phyloP scores from a whole-genome alignment of 2,888 invertebrate genomes.

The Chrysolina americana region DNA sequence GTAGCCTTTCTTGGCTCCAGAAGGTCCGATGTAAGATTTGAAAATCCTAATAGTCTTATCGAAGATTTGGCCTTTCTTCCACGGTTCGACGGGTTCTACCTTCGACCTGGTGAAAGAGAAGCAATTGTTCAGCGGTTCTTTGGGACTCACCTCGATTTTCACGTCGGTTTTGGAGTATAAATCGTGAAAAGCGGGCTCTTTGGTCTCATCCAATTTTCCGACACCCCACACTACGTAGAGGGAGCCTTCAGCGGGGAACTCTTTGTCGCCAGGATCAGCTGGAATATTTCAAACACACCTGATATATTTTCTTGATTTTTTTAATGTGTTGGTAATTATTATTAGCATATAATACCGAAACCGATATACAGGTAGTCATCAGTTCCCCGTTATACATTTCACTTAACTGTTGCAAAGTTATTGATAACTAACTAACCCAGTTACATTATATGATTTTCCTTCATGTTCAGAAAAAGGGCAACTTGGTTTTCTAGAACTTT shows the following conservation, averaged over 20 bases:
- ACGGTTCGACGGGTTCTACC: constrained; percentile 68
- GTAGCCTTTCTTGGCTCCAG: constrained; percentile 86
- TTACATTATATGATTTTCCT: too few relatives aligned
- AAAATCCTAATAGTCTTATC: constrained; percentile 84
- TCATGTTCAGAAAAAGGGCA: too few relatives aligned
- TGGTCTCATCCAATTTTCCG: constrained; percentile 82
- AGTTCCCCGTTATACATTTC: too few relatives aligned
- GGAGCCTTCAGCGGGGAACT: constrained; percentile 75
- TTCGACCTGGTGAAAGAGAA: constrained; percentile 77
- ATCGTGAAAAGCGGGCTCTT: constrained; percentile 88
- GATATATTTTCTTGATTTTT: too few relatives aligned
- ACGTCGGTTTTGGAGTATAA: constrained; percentile 82
- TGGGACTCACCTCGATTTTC: constrained; percentile 77
- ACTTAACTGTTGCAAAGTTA: too few relatives aligned
- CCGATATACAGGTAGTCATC: too few relatives aligned
- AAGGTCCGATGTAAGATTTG: constrained; percentile 86
- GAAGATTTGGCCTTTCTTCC: constrained; percentile 78
- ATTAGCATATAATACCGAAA: too few relatives aligned
- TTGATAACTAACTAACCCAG: too few relatives aligned
- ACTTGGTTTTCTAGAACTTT: not conserved
- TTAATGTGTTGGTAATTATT: too few relatives aligned
- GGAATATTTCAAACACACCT: constrained; percentile 44
- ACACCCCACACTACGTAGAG: constrained; percentile 86
- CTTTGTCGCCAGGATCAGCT: constrained; percentile 86
- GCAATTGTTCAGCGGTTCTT: constrained; percentile 80